Evolutionary conservation across 2,797 vertebrate species (phyloP).

Genomic region (Pangasius djambal): DNA sequence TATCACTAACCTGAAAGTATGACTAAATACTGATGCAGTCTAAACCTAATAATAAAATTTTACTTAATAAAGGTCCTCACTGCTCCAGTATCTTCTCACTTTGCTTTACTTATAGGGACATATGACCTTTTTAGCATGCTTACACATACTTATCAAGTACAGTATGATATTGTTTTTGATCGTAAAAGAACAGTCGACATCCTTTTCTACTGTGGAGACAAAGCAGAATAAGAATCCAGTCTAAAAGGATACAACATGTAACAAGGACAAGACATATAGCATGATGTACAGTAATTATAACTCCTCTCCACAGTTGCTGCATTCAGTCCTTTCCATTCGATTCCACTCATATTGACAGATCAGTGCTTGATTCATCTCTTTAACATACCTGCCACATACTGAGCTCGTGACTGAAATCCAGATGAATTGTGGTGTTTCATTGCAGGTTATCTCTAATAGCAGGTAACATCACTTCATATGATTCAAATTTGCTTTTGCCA

Average conservation of each 20-base stretch:
- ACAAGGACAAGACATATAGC: neutral
- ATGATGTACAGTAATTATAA: constrained; percentile 34
- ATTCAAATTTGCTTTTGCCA: constrained; percentile 22
- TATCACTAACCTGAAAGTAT: neutral
- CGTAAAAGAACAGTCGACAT: neutral
- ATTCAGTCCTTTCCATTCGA: constrained; percentile 3
- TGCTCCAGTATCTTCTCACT: neutral
- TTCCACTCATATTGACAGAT: constrained; percentile 8
- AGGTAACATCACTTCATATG: constrained; percentile 27
- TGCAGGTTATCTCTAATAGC: constrained; percentile 22
- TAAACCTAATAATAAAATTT: neutral
- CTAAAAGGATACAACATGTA: constrained; percentile 9
- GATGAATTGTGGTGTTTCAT: constrained; percentile 29
- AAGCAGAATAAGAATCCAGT: neutral
- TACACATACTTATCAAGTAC: neutral
- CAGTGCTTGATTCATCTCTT: constrained; percentile 35
- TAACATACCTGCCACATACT: constrained; percentile 18
- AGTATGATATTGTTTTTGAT: neutral
- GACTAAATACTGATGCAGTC: neutral
- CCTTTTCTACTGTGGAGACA: neutral
- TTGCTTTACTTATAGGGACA: neutral
- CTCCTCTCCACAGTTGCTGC: constrained; percentile 1
- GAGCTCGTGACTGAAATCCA: constrained; percentile 22
- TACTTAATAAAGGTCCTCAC: neutral
- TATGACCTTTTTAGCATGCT: neutral